Conservation (phyloP, 2,888 invertebrate species). For the Mesoligia furuncula region DNA sequence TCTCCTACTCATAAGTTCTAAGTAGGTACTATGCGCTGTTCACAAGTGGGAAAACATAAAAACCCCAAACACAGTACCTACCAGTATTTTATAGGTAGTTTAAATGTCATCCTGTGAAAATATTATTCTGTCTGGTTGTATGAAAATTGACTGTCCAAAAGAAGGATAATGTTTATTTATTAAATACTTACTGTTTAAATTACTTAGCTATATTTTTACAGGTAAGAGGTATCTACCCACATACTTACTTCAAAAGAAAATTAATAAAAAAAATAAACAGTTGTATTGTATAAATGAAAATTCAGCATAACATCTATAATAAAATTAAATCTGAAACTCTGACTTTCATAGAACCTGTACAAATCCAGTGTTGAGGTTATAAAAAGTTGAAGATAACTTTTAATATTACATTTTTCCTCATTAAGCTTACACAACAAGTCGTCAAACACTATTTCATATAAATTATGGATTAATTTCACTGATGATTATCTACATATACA, state of each 20-base stretch:
- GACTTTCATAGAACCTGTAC: background rate
- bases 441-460: background rate
- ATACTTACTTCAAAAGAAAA: background rate
- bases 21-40: background rate
- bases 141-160: background rate
- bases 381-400: conserved; percentile 42
- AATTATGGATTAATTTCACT: background rate
- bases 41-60: background rate
- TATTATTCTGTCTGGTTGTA: background rate
- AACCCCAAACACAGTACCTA: background rate
- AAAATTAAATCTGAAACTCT: background rate
- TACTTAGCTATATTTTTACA: too few relatives aligned
- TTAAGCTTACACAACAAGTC: background rate
- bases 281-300: background rate
- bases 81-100: background rate
- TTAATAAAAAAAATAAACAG: background rate
- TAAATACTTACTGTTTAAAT: too few relatives aligned
- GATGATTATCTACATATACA: background rate
- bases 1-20: background rate
- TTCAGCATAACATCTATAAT: background rate
- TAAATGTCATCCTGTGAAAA: background rate
- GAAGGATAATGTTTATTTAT: background rate
- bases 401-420: background rate
- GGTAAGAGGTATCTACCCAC: too few relatives aligned
- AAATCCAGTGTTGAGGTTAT: conserved; percentile 22